phyloP scores from a whole-genome alignment of 2,797 vertebrate species.

The Gymnocypris eckloni region DNA sequence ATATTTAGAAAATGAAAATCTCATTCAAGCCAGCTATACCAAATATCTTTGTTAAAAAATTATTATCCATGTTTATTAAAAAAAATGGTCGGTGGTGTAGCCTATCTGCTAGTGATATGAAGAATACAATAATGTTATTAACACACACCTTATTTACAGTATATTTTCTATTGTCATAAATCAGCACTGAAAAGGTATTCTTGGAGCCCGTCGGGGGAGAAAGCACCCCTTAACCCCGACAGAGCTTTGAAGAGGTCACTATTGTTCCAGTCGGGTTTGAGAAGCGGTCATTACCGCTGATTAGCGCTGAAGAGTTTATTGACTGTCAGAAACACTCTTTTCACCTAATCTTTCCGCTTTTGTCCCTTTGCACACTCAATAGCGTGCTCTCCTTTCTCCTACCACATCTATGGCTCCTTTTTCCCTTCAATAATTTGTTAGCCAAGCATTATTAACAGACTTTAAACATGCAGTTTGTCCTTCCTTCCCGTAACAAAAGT shows the following conservation, averaged over 20 bases:
- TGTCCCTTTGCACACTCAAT: conserved; percentile 76
- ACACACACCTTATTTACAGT: background rate
- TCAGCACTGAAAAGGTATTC: background rate
- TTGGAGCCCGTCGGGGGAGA: background rate
- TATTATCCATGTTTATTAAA: background rate
- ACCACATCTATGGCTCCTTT: conserved; percentile 78
- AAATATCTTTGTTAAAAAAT: background rate
- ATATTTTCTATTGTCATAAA: background rate
- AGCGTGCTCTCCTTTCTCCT: conserved; percentile 71
- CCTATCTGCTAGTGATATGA: background rate
- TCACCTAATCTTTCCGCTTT: conserved; percentile 84
- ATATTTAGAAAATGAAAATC: background rate
- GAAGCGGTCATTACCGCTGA: conserved; percentile 96
- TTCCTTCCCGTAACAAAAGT: conserved; percentile 57
- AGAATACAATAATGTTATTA: too few species aligned
- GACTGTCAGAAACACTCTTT: conserved; percentile 88
- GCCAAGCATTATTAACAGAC: conserved; percentile 73
- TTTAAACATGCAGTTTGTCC: conserved; percentile 66
- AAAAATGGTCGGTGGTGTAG: background rate
- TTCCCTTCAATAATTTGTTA: conserved; percentile 77
- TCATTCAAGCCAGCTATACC: background rate
- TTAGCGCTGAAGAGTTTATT: conserved; percentile 97
- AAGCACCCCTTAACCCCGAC: conserved; percentile 45
- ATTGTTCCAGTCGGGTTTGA: conserved; percentile 89
- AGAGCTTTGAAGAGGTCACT: conserved; percentile 75